phyloP scores from a whole-genome alignment of 1,140 invertebrate species.

The Trachymyrmex cornetzi region DNA sequence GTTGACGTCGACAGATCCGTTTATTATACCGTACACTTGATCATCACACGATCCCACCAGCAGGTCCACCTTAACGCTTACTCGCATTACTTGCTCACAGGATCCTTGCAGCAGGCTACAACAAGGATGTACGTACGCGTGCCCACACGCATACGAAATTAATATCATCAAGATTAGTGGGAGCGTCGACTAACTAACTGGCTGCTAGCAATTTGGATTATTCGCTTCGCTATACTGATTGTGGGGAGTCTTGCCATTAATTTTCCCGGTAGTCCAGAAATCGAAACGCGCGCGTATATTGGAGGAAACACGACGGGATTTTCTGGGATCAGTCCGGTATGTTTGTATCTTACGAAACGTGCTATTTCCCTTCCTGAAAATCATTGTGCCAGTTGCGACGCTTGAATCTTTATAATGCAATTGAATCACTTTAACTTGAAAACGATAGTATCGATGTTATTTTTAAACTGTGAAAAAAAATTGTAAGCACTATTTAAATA shows the following conservation, averaged over 20 bases:
- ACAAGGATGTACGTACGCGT: not conserved
- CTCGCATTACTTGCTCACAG: slow-evolving; percentile 62
- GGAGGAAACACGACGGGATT: not conserved
- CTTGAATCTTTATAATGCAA: not conserved
- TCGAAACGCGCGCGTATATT: slow-evolving; percentile 55
- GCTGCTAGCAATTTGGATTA: slow-evolving; percentile 71
- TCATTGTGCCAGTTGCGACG: not conserved
- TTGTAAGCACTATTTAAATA: too few species aligned
- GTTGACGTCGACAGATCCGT: slow-evolving; percentile 81
- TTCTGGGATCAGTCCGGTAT: slow-evolving; percentile 8
- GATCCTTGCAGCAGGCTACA: slow-evolving; percentile 33
- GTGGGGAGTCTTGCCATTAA: slow-evolving; percentile 61
- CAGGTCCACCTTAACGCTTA: slow-evolving; percentile 73
- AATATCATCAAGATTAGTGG: slow-evolving; percentile 76
- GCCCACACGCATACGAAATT: slow-evolving; percentile 67
- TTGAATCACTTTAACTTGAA: not conserved
- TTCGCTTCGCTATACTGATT: slow-evolving; percentile 33
- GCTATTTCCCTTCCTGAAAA: not conserved
- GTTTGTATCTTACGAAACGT: not conserved
- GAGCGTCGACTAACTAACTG: slow-evolving; percentile 76
- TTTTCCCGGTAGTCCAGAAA: slow-evolving; percentile 65
- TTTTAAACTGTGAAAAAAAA: too few species aligned
- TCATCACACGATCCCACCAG: slow-evolving; percentile 67
- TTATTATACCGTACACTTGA: slow-evolving; percentile 80
- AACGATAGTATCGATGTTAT: not conserved